Evolutionary conservation across 1,140 invertebrate species (phyloP), one percentile per base, ranked within the genome.

Genomic region (Orchesella cincta): DNA sequence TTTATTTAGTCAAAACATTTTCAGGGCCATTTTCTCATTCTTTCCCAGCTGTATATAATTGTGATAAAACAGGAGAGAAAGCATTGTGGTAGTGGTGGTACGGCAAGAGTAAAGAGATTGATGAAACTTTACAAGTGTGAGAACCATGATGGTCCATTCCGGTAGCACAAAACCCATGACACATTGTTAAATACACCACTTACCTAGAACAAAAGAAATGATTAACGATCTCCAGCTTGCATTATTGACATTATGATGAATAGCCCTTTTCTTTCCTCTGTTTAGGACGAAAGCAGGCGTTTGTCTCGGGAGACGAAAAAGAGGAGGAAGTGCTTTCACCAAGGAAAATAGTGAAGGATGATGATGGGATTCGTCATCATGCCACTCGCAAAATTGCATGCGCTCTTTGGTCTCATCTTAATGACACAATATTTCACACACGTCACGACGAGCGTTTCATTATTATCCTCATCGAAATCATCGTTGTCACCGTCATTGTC

Each of bases 201-300:
- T 57, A 57, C 14, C 23, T n/a, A 23, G 52, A 57, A 57, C 52
- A 57, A 57, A 57, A 57, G 31, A 18, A 67, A 67, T 67, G 62
- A 67, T 67, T 67, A 67, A 67, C 62, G 62, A 67, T 67, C 28
- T 67, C 3, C 14, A 67, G 62, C 62, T 31, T 31, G 28, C 23
- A 67, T 67, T 67, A 67, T 67, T 67, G 62, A 67, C 62, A 67
- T 67, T 29, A 67, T 67, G 62, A 67, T 67, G 31, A 67, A 67
- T 67, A 33, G 14, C 31, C 62, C 23, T 33, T 67, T 67, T 67
- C 62, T 67, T 67, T 67, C n/a, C 62, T 33, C 14, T 67, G 23
- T 57, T 8, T 57, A 57, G 52, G 52, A 57, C 12, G 52, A 26
- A 57, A 57, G 52, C 23, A 26, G 52, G 23, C 14, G 52, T 33